phyloP scores from a whole-genome alignment of 2,797 vertebrate species.

The Pipistrellus pygmaeus region DNA sequence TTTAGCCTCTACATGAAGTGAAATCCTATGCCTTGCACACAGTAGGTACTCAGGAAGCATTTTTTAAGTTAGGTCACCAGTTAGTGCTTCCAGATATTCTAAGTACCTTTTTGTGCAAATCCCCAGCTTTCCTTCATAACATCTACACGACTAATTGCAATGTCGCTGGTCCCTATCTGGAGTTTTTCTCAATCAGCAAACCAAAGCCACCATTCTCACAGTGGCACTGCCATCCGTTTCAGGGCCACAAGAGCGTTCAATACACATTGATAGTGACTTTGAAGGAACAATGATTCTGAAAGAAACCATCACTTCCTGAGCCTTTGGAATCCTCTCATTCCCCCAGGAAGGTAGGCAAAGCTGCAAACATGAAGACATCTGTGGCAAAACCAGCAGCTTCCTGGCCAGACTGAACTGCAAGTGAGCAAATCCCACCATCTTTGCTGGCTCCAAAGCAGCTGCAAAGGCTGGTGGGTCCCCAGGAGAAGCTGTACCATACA shows the following conservation, averaged over 20 bases:
- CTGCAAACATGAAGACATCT: not conserved
- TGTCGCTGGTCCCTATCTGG: not conserved
- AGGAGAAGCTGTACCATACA: not conserved
- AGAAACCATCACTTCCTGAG: not conserved
- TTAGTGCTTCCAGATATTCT: not conserved
- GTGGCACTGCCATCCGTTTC: not conserved
- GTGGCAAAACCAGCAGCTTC: not conserved
- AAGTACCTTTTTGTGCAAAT: not conserved
- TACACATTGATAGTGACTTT: not conserved
- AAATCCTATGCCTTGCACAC: not conserved
- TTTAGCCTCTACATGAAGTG: not conserved
- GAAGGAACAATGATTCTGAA: not conserved
- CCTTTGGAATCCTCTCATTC: not conserved
- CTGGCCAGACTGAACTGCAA: conserved; percentile 8
- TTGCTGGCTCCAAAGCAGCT: not conserved
- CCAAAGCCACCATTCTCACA: not conserved
- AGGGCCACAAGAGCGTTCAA: not conserved
- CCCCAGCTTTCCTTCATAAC: not conserved
- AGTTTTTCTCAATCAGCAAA: not conserved
- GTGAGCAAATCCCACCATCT: conserved; percentile 42
- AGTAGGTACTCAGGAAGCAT: not conserved
- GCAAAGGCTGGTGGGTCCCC: not conserved
- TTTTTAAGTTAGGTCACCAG: not conserved
- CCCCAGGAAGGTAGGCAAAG: not conserved
- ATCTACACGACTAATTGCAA: rapidly evolving